Base-by-base conservation (phyloP, 2,797 vertebrate species). In the Benthosema pterotum region DNA sequence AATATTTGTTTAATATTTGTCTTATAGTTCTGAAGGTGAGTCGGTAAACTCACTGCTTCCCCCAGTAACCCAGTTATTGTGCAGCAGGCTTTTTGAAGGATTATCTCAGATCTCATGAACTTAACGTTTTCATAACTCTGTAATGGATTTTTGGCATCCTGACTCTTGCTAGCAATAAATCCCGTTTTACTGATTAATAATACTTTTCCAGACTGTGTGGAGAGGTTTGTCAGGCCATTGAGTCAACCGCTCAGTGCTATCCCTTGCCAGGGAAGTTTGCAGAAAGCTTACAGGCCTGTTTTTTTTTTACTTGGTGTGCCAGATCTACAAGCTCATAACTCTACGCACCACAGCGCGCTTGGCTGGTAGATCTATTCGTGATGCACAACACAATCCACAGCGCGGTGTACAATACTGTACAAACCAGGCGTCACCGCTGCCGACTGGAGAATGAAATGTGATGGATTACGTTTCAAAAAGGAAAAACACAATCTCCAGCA, bases 1-100 rank as follows among this genome's bases (percentile, higher is more conserved):
- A 63, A 70, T 49, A 88, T 90, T 90, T 91, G 77, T 77, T 83
- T 91, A 15, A 46, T 19, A 51, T 17, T 65, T 28, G 17, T 57
- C 14, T n/a, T 28, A 2, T 28, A 2, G 9, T 15, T 9, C 32
- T 25, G 43, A 63, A 50, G 43, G 25, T 42, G 61, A 52, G 57
- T 15, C 46, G 53, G 60, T 49, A 58, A 57, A 70, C 63, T 14
- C 46, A 61, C 65, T 72, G 57, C 38, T 58, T 67, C 1, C 43
- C 1, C 8, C 6, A 17, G n/a, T 8, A 32, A 17, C 22, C 5
- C n/a, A 22, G 3, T 1, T 38, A 43, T 16, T 32, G 9, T 32
- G 1, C 1, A 6, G 14, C 11, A 53, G 4, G 3, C 13, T 17
- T n/a, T 1, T 4, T 25, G 47, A 54, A 43, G 28, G 17, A 42